Conservation (phyloP, 2,888 invertebrate species). For the Hirtodrosophila alboralis region DNA sequence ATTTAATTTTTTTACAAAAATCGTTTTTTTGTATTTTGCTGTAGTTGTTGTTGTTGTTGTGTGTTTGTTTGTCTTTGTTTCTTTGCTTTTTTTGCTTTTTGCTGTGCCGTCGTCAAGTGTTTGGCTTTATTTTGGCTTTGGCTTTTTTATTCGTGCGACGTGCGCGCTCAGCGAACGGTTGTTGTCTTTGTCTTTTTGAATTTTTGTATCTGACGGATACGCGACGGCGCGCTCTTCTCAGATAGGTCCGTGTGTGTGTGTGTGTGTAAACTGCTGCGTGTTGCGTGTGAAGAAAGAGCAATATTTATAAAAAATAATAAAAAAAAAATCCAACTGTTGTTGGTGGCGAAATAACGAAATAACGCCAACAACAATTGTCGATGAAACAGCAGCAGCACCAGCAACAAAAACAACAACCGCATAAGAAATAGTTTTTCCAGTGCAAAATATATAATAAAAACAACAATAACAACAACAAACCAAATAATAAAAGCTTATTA, state of each 20-base stretch:
- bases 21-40: constrained; percentile 11
- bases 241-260: constrained; percentile 16
- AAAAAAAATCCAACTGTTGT: constrained; percentile 26
- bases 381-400: constrained; percentile 40
- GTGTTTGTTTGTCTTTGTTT: constrained; percentile 9
- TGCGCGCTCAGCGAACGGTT: constrained; percentile 75
- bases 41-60: constrained; percentile 15
- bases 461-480: too few relatives aligned
- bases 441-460: too few relatives aligned
- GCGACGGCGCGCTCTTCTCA: constrained; percentile 43
- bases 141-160: constrained; percentile 76
- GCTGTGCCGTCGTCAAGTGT: constrained; percentile 71
- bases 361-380: constrained; percentile 67
- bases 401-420: constrained; percentile 20
- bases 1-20: constrained; percentile 2
- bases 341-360: constrained; percentile 58
- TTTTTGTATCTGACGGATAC: constrained; percentile 67
- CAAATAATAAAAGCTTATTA: constrained; percentile 39
- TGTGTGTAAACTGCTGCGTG: constrained; percentile 18
- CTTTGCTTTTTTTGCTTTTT: constrained; percentile 34
- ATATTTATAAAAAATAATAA: constrained; percentile 55
- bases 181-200: constrained; percentile 68
- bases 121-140: constrained; percentile 58
- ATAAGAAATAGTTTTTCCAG: constrained; percentile 68
- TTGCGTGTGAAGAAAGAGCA: constrained; percentile 74